A percentile compares a stretch with the other conserved stretches of the same genome.
Conservation (phyloP, 2,888 invertebrate species). For the Nymphalis urticae region DNA sequence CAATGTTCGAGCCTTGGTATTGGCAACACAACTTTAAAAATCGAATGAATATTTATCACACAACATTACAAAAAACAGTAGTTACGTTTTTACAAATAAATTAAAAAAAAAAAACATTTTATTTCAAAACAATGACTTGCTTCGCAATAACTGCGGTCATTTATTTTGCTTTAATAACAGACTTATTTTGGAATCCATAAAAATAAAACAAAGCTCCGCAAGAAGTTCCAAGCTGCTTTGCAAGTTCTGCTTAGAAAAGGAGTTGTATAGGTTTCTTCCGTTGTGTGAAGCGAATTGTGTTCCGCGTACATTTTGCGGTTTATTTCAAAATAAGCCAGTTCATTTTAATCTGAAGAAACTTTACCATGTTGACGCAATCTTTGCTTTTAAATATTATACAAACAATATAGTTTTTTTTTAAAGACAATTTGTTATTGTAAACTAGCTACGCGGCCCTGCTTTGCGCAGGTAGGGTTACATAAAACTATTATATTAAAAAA, state of each 20-base stretch:
- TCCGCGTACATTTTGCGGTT: constrained; percentile 2
- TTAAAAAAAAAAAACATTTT: neutral
- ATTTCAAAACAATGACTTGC: neutral
- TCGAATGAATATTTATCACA: neutral
- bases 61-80: too few relatives aligned
- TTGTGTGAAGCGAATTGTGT: constrained; percentile 4
- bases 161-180: too few relatives aligned
- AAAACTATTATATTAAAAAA: too few relatives aligned
- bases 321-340: neutral
- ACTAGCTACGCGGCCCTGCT: too few relatives aligned
- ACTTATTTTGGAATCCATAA: neutral
- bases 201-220: neutral
- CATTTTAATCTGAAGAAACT: neutral
- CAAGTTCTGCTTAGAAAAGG: neutral
- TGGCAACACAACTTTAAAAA: too few relatives aligned
- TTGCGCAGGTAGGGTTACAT: too few relatives aligned
- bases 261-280: constrained; percentile 2
- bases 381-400: too few relatives aligned
- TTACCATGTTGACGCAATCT: too few relatives aligned
- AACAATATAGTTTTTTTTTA: too few relatives aligned
- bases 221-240: neutral
- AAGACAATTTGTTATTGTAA: too few relatives aligned
- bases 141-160: neutral
- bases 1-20: too few relatives aligned
- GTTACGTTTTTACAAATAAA: too few relatives aligned